Evolutionary conservation across 2,113 vertebrate genomes (phyloP).

Genomic region (Scopus umbretta): DNA sequence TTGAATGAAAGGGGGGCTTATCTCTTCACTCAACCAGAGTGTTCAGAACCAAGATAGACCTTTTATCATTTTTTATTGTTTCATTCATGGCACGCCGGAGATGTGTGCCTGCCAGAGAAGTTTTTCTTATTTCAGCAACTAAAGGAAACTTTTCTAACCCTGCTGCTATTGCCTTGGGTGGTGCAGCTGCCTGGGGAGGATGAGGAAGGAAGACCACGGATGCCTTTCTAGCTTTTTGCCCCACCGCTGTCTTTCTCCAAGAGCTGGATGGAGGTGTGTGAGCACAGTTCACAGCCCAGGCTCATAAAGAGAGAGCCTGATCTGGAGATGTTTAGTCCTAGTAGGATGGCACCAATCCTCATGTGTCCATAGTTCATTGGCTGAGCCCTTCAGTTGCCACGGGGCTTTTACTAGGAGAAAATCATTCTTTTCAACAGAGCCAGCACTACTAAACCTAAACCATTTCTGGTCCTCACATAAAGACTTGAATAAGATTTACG

Average conservation of each 20-base stretch:
- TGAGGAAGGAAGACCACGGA: background rate
- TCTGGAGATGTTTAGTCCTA: background rate
- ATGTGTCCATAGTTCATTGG: no score
- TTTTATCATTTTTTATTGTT: background rate
- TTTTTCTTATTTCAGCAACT: background rate
- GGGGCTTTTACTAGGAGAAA: background rate
- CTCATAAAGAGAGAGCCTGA: background rate
- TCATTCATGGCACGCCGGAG: background rate
- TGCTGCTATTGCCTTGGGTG: background rate
- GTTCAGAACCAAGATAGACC: background rate
- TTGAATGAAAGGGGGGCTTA: slow-evolving; percentile 3
- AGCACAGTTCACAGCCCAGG: background rate
- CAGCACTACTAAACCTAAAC: background rate
- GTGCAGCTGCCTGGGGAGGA: background rate
- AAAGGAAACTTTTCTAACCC: background rate
- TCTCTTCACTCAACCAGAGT: background rate
- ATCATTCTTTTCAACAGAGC: background rate
- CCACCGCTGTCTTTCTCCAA: background rate
- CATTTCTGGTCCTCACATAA: background rate
- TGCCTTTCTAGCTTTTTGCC: background rate
- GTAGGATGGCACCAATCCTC: background rate
- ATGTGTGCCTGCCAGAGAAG: background rate
- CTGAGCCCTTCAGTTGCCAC: background rate
- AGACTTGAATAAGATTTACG: background rate
- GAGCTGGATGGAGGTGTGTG: background rate